These are phyloP conservation scores for Vimba vimba DNA, from an alignment of 2,113 vertebrate species.

Conservation along the genomic window DNA sequence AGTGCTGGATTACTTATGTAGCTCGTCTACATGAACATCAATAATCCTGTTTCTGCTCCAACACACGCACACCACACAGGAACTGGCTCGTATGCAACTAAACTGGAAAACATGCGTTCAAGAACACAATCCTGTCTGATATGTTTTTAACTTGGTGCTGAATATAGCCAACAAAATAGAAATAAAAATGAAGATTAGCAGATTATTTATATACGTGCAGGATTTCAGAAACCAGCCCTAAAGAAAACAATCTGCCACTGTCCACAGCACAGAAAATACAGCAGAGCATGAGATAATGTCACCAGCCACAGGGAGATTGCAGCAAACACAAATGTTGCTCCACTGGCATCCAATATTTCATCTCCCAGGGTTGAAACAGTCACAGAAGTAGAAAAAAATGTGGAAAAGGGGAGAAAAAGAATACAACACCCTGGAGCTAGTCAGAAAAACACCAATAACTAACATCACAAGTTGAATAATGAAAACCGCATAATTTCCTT, in stretches of 20 bases:
- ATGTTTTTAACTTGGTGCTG: constrained; percentile 2
- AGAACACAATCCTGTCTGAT: constrained; percentile 2
- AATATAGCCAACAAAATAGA: not conserved
- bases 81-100: not conserved
- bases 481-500: not conserved
- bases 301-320: constrained; percentile 25
- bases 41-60: not conserved
- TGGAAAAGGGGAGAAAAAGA: constrained; percentile 14
- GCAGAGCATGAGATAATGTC: constrained; percentile 32
- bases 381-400: constrained; percentile 14
- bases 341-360: constrained; percentile 49
- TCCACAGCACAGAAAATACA: not conserved
- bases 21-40: constrained; percentile 40
- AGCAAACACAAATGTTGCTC: constrained; percentile 44
- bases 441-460: constrained; percentile 16
- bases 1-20: constrained; percentile 56
- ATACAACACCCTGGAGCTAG: constrained; percentile 6
- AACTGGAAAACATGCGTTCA: constrained; percentile 12
- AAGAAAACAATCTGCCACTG: not conserved
- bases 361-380: constrained; percentile 38
- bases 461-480: constrained; percentile 26
- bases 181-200: not conserved
- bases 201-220: not conserved
- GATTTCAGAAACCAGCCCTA: not conserved
- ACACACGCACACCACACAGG: not conserved